phyloP scores from a whole-genome alignment of 2,797 vertebrate species.

The Pelobates cultripes region DNA sequence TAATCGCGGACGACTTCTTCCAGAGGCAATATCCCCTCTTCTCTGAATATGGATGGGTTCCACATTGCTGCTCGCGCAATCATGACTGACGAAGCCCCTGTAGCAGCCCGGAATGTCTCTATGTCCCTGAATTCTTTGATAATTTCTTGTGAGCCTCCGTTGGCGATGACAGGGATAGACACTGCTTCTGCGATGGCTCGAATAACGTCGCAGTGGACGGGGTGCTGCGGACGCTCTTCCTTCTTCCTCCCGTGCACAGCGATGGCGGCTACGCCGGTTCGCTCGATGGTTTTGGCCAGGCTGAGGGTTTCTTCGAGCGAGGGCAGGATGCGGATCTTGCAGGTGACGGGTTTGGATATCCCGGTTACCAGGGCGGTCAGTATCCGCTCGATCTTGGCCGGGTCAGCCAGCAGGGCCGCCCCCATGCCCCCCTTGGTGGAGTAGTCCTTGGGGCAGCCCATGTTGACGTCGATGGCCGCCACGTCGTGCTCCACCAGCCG shows the following conservation, averaged over 20 bases:
- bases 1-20: slow-evolving; percentile 90
- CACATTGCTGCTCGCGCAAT: slow-evolving; percentile 95
- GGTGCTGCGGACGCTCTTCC: slow-evolving; percentile 90
- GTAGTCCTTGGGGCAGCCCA: slow-evolving; percentile 98
- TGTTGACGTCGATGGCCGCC: slow-evolving; percentile 92
- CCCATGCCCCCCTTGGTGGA: slow-evolving; percentile 99
- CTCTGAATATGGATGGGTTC: slow-evolving; percentile 91
- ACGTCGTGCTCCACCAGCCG: slow-evolving; percentile 91
- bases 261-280: slow-evolving; percentile 88
- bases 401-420: slow-evolving; percentile 88
- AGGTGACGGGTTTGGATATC: slow-evolving; percentile 86
- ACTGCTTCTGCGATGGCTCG: slow-evolving; percentile 82
- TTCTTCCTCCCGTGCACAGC: slow-evolving; percentile 95
- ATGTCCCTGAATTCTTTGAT: slow-evolving; percentile 73
- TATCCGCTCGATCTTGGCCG: slow-evolving; percentile 94
- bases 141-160: slow-evolving; percentile 80
- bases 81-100: slow-evolving; percentile 89
- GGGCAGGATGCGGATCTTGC: slow-evolving; percentile 93
- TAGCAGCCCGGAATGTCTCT: slow-evolving; percentile 69
- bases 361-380: slow-evolving; percentile 85
- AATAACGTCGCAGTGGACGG: slow-evolving; percentile 89
- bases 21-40: slow-evolving; percentile 77
- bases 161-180: slow-evolving; percentile 92
- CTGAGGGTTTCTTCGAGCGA: slow-evolving; percentile 85
- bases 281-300: slow-evolving; percentile 88